A percentile compares a stretch with the other conserved stretches of the same genome.
Conservation (phyloP, 2,113 vertebrate genomes). For the Xiphophorus couchianus region DNA sequence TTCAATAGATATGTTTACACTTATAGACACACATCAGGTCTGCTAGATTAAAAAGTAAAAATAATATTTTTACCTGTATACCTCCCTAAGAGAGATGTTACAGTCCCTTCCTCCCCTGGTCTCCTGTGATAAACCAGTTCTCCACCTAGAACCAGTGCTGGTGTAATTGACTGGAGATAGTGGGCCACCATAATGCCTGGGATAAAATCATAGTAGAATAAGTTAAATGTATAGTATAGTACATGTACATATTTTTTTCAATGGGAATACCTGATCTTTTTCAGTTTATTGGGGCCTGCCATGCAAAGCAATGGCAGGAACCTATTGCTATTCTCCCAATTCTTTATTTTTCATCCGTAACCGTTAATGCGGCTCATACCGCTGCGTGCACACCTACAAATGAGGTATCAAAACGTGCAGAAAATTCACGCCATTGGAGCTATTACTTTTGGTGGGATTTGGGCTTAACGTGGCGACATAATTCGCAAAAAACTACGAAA, state of each 20-base stretch:
- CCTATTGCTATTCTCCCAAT: too few species aligned
- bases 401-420: too few species aligned
- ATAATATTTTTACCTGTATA: constrained; percentile 81
- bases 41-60: not conserved
- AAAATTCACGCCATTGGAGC: too few species aligned
- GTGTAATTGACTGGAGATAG: constrained; percentile 88
- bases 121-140: constrained; percentile 90
- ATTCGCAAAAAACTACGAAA: too few species aligned
- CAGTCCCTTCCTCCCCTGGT: constrained; percentile 88
- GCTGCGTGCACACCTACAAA: too few species aligned
- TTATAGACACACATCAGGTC: not conserved
- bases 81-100: constrained; percentile 87
- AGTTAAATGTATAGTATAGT: not conserved
- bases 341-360: too few species aligned
- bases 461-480: too few species aligned
- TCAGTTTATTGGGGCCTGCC: too few species aligned
- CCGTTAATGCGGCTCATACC: too few species aligned
- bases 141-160: constrained; percentile 85
- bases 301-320: too few species aligned
- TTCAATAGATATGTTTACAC: not conserved
- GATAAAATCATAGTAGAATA: not conserved
- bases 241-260: not conserved
- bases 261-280: not conserved
- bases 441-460: too few species aligned
- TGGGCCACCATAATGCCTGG: constrained; percentile 89